phyloP scores from a whole-genome alignment of 2,113 vertebrate genomes.

The Fukomys damarensis region DNA sequence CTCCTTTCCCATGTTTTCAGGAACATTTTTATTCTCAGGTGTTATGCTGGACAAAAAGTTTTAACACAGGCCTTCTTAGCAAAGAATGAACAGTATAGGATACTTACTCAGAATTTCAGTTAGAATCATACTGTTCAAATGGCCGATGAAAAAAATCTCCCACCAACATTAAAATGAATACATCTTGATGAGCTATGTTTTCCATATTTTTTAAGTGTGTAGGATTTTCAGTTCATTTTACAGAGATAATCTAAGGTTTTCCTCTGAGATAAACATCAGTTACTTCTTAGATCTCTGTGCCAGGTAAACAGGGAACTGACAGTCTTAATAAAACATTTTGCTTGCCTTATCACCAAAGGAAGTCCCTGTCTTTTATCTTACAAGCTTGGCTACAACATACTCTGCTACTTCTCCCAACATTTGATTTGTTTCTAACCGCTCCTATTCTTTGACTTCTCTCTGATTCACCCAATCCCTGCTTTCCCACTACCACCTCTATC shows the following conservation, averaged over 20 bases:
- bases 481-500: accelerated
- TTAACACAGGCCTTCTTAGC: not conserved
- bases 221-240: not conserved
- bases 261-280: not conserved
- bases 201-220: not conserved
- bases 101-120: not conserved
- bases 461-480: not conserved
- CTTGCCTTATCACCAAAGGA: not conserved
- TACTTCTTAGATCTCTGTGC: not conserved
- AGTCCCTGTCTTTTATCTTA: not conserved
- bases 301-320: not conserved
- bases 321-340: not conserved
- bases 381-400: accelerated
- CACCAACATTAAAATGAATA: not conserved
- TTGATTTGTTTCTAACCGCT: not conserved
- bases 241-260: not conserved
- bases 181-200: not conserved
- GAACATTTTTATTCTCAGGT: not conserved
- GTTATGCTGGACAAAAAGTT: not conserved
- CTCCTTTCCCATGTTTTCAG: not conserved
- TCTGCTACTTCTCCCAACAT: not conserved
- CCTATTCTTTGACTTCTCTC: not conserved
- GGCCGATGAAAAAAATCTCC: not conserved
- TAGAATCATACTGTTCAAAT: not conserved
- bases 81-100: not conserved